A percentile compares a stretch with the other conserved stretches of the same genome.
phyloP scores from a whole-genome alignment of 1,140 invertebrate genomes.

The Harpegnathos saltator region DNA sequence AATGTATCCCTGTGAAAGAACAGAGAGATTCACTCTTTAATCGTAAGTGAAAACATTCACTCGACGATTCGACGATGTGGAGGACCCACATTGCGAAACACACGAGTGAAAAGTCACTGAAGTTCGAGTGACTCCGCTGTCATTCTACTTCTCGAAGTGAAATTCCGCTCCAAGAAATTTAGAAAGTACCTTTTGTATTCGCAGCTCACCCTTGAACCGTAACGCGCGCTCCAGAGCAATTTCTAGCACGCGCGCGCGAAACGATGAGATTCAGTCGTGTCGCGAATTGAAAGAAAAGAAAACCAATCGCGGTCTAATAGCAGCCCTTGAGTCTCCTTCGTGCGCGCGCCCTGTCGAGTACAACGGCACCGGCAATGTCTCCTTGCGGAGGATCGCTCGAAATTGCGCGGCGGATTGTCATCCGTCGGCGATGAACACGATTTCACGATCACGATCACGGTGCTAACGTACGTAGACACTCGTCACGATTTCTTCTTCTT shows the following conservation, averaged over 20 bases:
- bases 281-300: not conserved
- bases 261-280: not conserved
- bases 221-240: not conserved
- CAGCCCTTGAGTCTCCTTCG: constrained; percentile 20
- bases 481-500: constrained; percentile 12
- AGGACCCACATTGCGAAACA: no score
- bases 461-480: constrained; percentile 20
- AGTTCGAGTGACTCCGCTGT: no score
- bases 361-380: not conserved
- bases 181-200: constrained; percentile 8
- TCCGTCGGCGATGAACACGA: not conserved
- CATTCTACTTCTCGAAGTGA: no score
- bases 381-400: not conserved
- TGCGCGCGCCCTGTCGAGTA: not conserved
- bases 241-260: no score
- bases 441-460: constrained; percentile 19
- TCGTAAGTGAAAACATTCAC: no score
- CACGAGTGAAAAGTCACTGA: no score
- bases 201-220: not conserved
- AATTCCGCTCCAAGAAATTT: no score
- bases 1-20: no score
- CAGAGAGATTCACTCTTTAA: no score
- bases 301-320: constrained; percentile 4
- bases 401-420: not conserved
- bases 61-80: no score